Percentiles rank a stretch among this genome's conserved stretches.
phyloP scores from a whole-genome alignment of 2,888 invertebrate species.

The Trissolcus brochymenae region DNA sequence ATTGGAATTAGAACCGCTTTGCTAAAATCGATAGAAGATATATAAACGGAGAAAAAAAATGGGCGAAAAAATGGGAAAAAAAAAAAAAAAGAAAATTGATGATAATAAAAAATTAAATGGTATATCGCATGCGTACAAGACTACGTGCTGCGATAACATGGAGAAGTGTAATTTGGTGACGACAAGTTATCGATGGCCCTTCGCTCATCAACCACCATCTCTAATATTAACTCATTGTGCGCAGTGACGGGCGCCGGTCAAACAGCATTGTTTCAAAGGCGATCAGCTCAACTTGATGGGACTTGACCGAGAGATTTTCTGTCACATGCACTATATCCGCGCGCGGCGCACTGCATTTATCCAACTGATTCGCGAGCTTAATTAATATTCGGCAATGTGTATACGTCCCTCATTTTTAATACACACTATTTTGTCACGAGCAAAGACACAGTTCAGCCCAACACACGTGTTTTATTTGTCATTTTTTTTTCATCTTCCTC shows the following conservation, averaged over 20 bases:
- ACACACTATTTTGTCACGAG: constrained; percentile 1
- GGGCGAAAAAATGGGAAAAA: not conserved
- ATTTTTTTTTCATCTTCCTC: too few relatives aligned
- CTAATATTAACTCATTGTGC: constrained; percentile 56
- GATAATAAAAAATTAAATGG: not conserved
- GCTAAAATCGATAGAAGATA: not conserved
- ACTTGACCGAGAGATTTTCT: constrained; percentile 58
- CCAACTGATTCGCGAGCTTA: constrained; percentile 46
- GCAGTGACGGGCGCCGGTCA: constrained; percentile 56
- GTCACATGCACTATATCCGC: constrained; percentile 56
- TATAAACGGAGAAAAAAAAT: not conserved
- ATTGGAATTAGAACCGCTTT: too few relatives aligned
- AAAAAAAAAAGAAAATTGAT: not conserved
- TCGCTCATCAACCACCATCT: constrained; percentile 56
- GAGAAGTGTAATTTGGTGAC: constrained; percentile 52
- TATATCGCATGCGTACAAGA: constrained; percentile 25
- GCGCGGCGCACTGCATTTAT: constrained; percentile 49
- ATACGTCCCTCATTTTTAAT: constrained; percentile 4
- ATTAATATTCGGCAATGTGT: constrained; percentile 55
- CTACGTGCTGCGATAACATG: constrained; percentile 13
- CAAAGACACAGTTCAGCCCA: too few relatives aligned
- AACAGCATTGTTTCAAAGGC: constrained; percentile 60
- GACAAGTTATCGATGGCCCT: constrained; percentile 60
- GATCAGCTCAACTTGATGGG: constrained; percentile 55
- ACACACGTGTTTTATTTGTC: too few relatives aligned